phyloP scores from a whole-genome alignment of 2,113 vertebrate genomes.

The Melanocharis versteri region DNA sequence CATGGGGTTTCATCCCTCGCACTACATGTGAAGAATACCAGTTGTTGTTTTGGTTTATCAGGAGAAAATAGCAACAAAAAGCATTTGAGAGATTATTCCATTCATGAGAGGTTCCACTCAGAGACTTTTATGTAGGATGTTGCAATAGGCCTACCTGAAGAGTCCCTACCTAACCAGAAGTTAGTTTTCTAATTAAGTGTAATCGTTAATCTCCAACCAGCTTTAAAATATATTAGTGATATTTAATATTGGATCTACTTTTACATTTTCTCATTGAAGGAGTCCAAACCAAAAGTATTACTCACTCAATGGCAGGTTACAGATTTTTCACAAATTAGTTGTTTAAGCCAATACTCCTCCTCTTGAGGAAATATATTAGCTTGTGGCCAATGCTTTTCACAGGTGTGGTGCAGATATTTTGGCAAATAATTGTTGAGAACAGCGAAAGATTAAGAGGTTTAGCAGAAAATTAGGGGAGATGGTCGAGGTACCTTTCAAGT shows the following conservation, averaged over 20 bases:
- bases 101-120: not conserved
- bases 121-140: not conserved
- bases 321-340: not conserved
- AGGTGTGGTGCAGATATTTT: not conserved
- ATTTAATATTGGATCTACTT: not conserved
- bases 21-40: constrained; percentile 14
- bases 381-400: not conserved
- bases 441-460: not conserved
- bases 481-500: not conserved
- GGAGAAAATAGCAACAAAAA: constrained; percentile 32
- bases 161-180: not conserved
- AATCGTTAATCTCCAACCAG: not conserved
- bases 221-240: not conserved
- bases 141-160: not conserved
- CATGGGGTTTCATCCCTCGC: constrained; percentile 47
- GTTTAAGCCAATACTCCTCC: not conserved
- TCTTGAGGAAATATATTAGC: not conserved
- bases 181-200: not conserved
- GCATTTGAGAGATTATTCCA: constrained; percentile 9
- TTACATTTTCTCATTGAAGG: not conserved
- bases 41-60: constrained; percentile 58
- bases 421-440: not conserved
- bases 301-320: not conserved
- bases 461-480: not conserved
- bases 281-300: not conserved